phyloP scores from a whole-genome alignment of 2,888 invertebrate genomes.

The Escarpia spicata region DNA sequence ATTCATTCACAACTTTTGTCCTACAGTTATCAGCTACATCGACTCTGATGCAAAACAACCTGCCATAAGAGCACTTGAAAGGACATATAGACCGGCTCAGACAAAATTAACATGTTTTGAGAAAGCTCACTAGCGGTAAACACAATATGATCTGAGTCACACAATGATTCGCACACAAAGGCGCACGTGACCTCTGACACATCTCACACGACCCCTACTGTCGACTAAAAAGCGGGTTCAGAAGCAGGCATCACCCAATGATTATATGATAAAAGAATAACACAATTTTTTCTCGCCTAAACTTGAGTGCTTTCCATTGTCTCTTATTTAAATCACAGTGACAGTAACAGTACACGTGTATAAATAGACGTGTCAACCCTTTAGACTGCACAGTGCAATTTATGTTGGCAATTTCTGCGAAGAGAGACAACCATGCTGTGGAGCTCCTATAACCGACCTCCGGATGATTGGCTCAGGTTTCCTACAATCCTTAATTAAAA shows the following conservation, averaged over 20 bases:
- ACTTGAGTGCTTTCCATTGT: not conserved
- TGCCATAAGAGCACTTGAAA: not conserved
- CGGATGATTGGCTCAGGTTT: not conserved
- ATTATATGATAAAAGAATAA: not conserved
- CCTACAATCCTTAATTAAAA: conserved; percentile 4
- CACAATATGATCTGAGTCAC: not conserved
- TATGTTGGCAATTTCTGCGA: conserved; percentile 16
- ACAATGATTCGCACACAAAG: not conserved
- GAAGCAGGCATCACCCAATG: not conserved
- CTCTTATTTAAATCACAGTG: not conserved
- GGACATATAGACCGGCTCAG: not conserved
- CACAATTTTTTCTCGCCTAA: not conserved
- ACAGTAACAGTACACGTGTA: not conserved
- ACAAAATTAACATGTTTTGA: not conserved
- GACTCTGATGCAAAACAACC: too few relatives aligned
- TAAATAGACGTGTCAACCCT: conserved; percentile 8
- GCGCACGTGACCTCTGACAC: not conserved
- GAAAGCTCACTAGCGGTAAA: not conserved
- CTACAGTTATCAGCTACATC: too few relatives aligned
- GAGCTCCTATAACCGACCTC: not conserved
- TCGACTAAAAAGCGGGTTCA: not conserved
- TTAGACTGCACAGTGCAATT: not conserved
- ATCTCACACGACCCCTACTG: not conserved
- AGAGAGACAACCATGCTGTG: not conserved
- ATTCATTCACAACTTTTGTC: too few relatives aligned